Evolutionary conservation across 1,140 invertebrate genomes (phyloP).

Genomic region (Anastatus disparis): DNA sequence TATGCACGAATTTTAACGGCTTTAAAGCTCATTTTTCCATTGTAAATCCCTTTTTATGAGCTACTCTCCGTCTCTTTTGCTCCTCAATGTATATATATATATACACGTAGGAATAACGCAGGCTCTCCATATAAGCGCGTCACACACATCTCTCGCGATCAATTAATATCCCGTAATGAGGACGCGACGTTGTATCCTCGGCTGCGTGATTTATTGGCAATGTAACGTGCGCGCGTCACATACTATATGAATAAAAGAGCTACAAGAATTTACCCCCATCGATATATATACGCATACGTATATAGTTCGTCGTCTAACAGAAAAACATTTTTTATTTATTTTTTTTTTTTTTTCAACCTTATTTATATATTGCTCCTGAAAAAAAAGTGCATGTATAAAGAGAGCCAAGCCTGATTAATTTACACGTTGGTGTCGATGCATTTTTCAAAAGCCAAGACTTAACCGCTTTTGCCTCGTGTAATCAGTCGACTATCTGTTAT

Average conservation of each 20-base stretch:
- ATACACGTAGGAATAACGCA: too few species aligned
- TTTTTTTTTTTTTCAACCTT: too few species aligned
- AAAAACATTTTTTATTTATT: too few species aligned
- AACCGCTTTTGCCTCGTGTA: not conserved
- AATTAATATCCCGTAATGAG: constrained; percentile 62
- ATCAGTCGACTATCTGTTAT: not conserved
- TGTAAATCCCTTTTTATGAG: not conserved
- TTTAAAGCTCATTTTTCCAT: too few species aligned
- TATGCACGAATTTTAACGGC: too few species aligned
- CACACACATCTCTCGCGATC: too few species aligned
- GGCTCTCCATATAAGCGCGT: too few species aligned
- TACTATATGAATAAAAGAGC: not conserved
- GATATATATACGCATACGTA: constrained; percentile 12
- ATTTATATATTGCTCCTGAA: not conserved
- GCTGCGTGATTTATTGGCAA: constrained; percentile 43
- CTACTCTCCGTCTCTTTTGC: too few species aligned
- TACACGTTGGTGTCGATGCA: constrained; percentile 45
- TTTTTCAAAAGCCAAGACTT: too few species aligned
- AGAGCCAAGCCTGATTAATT: constrained; percentile 54
- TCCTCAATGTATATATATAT: too few species aligned
- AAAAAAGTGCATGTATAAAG: constrained; percentile 36
- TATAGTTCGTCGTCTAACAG: too few species aligned
- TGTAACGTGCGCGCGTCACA: constrained; percentile 48
- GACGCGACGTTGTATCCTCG: constrained; percentile 48
- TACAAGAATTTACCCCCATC: constrained; percentile 49